Base-by-base conservation (phyloP, 2,797 vertebrate genomes). In the Cichlasoma orientale region DNA sequence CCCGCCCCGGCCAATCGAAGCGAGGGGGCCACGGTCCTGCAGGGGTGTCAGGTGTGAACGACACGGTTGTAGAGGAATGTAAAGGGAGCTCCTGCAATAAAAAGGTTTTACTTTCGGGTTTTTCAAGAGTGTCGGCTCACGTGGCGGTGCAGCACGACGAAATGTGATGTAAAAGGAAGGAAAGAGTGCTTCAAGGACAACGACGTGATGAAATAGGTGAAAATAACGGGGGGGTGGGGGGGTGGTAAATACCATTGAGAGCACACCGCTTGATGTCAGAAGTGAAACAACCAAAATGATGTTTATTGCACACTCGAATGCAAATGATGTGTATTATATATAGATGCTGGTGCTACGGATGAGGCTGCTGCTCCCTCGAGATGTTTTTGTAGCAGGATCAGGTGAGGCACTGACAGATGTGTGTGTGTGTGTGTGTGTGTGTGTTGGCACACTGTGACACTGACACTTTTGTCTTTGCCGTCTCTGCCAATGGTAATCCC, bases 381-480 rank as follows among this genome's bases (percentile, higher is more conserved):
- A 86, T 14, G 56, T 33, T 85, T 76, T 68, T 69, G 41, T 75
- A 71, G 31, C 61, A 73, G 76, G 82, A 85, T 85, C 80, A 86
- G 87, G 85, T 82, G 73, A 86, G 50, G 57, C 52, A 18, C 68
- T 86, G 84, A 84, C 80, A 86, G 83, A 75, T 77, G 78, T 85
- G 82, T 82, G 12, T 44, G 21, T 57, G 53, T 50, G 63, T 68
- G 47, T 50, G 63, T 68, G 61, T 18, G 61, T 50, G 63, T 50
- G 63, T 68, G 47, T n/a, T 21, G 52, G 72, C 58, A 74, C 38
- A 52, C 63, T 36, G 13, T 25, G 25, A 23, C 57, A 16, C 55
- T 66, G 33, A 31, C 23, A 50, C 47, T 72, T 61, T 72, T 47
- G 68, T 73, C 74, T 73, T n/a, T 52, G 11, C 75, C n/a, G 56